Percentiles rank a stretch among this genome's conserved stretches.
Conservation (phyloP, 1,140 invertebrate species). For the Eurytemora carolleeae region DNA sequence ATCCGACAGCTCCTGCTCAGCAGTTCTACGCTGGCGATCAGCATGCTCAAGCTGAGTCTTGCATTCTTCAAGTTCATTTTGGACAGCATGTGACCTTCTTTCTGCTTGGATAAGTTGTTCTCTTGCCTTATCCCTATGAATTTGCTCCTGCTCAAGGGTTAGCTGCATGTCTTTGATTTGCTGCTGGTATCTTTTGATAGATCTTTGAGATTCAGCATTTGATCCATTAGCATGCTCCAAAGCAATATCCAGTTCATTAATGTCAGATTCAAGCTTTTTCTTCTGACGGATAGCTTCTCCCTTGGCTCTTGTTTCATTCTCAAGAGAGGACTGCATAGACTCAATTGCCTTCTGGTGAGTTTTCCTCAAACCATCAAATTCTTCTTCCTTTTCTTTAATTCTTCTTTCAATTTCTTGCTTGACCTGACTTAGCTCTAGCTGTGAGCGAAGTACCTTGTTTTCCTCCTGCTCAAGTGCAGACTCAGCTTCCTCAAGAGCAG, state of each 20-base stretch:
- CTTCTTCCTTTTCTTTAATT: slow-evolving; percentile 41
- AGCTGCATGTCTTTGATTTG: slow-evolving; percentile 40
- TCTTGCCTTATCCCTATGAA: slow-evolving; percentile 34
- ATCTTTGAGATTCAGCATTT: slow-evolving; percentile 34
- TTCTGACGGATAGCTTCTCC: slow-evolving; percentile 32
- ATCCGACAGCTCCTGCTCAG: slow-evolving; percentile 36
- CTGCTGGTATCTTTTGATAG: slow-evolving; percentile 37
- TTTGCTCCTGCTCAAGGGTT: slow-evolving; percentile 37
- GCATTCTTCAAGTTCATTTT: slow-evolving; percentile 57
- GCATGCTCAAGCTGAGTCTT: slow-evolving; percentile 40
- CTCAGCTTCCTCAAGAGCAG: slow-evolving; percentile 95
- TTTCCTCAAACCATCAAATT: slow-evolving; percentile 40
- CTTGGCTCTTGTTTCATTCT: slow-evolving; percentile 44
- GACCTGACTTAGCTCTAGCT: slow-evolving; percentile 29
- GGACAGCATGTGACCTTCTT: slow-evolving; percentile 77
- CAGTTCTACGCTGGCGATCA: slow-evolving; percentile 34
- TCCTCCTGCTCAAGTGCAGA: slow-evolving; percentile 92
- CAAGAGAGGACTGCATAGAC: slow-evolving; percentile 35
- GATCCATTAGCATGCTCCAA: slow-evolving; percentile 28
- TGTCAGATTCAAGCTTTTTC: slow-evolving; percentile 37
- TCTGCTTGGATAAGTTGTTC: slow-evolving; percentile 73
- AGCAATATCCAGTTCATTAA: slow-evolving; percentile 36
- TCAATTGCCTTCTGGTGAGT: slow-evolving; percentile 40
- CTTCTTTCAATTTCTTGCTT: slow-evolving; percentile 35
- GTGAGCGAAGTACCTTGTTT: slow-evolving; percentile 30